These are phyloP conservation scores for Pterostichus niger DNA, from an alignment of 2,888 invertebrate species.

Conservation along the genomic window DNA sequence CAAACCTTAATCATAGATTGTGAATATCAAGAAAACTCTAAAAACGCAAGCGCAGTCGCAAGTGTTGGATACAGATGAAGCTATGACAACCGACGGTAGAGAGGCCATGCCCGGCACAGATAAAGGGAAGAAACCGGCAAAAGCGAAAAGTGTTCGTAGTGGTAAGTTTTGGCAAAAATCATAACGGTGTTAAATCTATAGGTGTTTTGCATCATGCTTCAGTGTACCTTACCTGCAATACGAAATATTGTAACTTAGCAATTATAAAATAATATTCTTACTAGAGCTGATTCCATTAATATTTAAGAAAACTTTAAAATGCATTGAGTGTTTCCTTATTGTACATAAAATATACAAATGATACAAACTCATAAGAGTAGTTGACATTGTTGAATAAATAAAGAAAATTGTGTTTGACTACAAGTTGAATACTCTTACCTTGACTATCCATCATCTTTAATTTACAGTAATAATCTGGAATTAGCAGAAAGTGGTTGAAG, in stretches of 20 bases:
- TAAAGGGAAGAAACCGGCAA: constrained; percentile 80
- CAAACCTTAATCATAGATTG: constrained; percentile 81
- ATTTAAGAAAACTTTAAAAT: constrained; percentile 28
- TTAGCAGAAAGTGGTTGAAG: constrained; percentile 11
- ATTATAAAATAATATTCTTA: constrained; percentile 20
- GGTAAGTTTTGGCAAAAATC: constrained; percentile 85
- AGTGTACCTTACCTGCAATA: constrained; percentile 36
- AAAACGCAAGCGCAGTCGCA: constrained; percentile 85
- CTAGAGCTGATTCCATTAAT: constrained; percentile 18
- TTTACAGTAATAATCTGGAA: constrained; percentile 40
- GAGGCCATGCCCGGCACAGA: constrained; percentile 81
- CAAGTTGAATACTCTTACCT: constrained; percentile 55
- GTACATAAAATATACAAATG: constrained; percentile 31
- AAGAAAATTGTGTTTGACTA: constrained; percentile 42
- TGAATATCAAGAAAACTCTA: constrained; percentile 92
- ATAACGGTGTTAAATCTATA: constrained; percentile 68
- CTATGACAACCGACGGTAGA: constrained; percentile 87
- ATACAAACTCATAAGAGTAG: constrained; percentile 30
- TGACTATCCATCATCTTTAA: constrained; percentile 50
- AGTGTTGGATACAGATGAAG: constrained; percentile 90
- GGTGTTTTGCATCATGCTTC: constrained; percentile 9
- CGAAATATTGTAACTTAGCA: constrained; percentile 17
- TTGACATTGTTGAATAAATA: constrained; percentile 49
- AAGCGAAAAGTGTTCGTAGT: constrained; percentile 84
- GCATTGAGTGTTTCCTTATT: constrained; percentile 14